Base-by-base conservation (phyloP, 2,797 vertebrate genomes). In the Gila robusta region DNA sequence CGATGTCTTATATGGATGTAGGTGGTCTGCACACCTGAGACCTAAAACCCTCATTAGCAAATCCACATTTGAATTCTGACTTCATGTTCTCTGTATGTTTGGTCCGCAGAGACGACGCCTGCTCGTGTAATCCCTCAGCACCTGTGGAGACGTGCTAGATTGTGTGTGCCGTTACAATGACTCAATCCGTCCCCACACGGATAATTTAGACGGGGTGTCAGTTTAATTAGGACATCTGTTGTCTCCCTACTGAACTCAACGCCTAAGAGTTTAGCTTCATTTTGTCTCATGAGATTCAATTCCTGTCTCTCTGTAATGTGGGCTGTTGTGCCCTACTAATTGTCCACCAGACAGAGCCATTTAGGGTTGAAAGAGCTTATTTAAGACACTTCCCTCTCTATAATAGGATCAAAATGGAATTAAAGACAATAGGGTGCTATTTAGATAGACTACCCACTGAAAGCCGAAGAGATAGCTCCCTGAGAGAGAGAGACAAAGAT, bases 11-110 rank as follows among this genome's bases (percentile, higher is more conserved):
- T 59, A 69, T 52, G 44, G 32, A 79, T 70, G 74, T 79, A 35
- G 64, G 83, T 85, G 64, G 74, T 69, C 83, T 59, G 26, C 64
- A 78, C 83, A 70, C 74, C 83, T 59, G 47, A 85, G 83, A 85
- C 49, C 41, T 54, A 85, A 85, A 79, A 85, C 37, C 74, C 74
- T 79, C 74, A 84, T 84, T 84, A 84, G 66, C 49, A 78, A 84
- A 70, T 84, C 83, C 37, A 69, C 66, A 78, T 56, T 70, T 56
- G 64, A 84, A 76, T 78, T 85, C 21, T 23, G 19, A 79, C 26
- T 79, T 70, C 26, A 62, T 79, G 74, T 79, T 47, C 49, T 56
- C 83, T 79, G 74, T 84, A 67, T 84, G 82, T 85, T 84, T 16
- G 10, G 64, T 79, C 74, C 26, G 3, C 26, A 59, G 83, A 79